Evolutionary conservation across 2,113 vertebrate genomes (phyloP).

Genomic region (Pangasianodon hypophthalmus): DNA sequence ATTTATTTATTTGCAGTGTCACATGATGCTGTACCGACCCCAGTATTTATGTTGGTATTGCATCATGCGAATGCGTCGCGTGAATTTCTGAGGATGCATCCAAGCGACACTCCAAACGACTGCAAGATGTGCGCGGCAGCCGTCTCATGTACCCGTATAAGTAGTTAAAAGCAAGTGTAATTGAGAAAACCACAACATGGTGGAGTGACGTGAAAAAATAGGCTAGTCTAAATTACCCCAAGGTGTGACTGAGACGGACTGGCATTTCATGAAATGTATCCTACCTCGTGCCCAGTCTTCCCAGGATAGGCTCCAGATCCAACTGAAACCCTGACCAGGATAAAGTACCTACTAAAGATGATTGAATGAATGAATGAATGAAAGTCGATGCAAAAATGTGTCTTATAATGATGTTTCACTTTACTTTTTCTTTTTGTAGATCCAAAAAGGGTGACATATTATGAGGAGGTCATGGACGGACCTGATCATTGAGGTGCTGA

Average conservation of each 20-base stretch:
- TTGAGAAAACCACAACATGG: background rate
- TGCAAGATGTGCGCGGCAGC: no score
- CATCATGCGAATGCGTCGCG: background rate
- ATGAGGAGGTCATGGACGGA: slow-evolving; percentile 88
- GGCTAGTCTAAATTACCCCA: background rate
- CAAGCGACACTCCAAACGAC: no score
- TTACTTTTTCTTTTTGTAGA: slow-evolving; percentile 67
- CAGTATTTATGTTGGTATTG: background rate
- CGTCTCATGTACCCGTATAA: no score
- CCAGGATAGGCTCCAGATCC: no score
- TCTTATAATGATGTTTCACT: slow-evolving; percentile 3
- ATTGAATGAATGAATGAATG: background rate
- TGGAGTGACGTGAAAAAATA: background rate
- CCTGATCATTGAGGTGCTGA: slow-evolving; percentile 87
- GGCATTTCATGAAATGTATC: no score
- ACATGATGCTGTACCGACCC: no score
- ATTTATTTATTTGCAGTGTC: no score
- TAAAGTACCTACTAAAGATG: background rate
- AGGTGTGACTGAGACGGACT: no score
- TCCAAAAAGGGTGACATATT: slow-evolving; percentile 94
- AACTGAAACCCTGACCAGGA: no score
- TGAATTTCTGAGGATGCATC: no score
- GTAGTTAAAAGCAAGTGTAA: background rate
- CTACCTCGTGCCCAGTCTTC: no score
- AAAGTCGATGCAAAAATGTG: background rate